These are phyloP conservation scores for Callocephalon fimbriatum DNA, from an alignment of 2,113 vertebrate species.

Conservation along the genomic window DNA sequence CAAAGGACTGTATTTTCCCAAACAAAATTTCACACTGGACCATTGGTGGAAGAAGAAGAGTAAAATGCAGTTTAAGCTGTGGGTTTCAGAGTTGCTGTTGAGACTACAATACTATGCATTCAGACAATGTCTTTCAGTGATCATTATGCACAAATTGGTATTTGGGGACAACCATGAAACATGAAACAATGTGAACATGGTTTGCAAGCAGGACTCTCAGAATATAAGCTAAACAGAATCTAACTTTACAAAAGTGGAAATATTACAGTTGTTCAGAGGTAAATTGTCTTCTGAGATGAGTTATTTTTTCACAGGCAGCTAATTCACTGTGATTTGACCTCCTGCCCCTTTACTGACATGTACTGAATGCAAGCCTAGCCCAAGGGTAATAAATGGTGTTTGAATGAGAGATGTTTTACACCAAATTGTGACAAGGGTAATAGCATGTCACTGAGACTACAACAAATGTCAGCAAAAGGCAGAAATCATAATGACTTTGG, in stretches of 20 bases:
- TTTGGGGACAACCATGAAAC: not conserved
- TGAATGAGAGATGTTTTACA: conserved; percentile 53
- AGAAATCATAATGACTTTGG: conserved; percentile 22
- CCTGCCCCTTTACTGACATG: not conserved
- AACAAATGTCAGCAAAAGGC: conserved; percentile 41
- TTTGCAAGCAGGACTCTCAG: not conserved
- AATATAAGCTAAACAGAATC: not conserved
- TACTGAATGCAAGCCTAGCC: conserved; percentile 10
- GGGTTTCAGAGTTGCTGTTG: not conserved
- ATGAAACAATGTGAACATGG: not conserved
- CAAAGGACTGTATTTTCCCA: not conserved
- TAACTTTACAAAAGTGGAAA: not conserved
- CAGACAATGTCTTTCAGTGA: not conserved
- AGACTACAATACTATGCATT: not conserved
- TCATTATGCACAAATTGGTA: not conserved
- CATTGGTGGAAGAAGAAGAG: not conserved
- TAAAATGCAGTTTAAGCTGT: not conserved
- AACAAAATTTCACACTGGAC: not conserved
- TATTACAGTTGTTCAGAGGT: not conserved
- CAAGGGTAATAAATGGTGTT: conserved; percentile 26
- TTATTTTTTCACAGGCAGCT: conserved; percentile 32
- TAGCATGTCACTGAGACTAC: conserved; percentile 45
- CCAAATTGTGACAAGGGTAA: conserved; percentile 59
- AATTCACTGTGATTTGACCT: conserved; percentile 52
- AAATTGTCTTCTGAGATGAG: conserved; percentile 29